Conservation (phyloP, 2,888 invertebrate species). For the Helleia helle region DNA sequence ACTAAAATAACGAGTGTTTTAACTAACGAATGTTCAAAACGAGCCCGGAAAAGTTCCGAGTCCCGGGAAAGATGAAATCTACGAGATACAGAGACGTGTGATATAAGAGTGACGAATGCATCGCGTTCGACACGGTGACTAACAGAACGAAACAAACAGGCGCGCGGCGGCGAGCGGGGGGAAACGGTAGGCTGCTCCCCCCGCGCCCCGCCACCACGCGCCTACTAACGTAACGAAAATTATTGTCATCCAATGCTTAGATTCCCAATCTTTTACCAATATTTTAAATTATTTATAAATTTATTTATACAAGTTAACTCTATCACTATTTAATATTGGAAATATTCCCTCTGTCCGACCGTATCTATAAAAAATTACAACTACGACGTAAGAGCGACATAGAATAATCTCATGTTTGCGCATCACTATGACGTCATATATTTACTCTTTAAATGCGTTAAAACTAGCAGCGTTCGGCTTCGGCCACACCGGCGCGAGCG, state of each 20-base stretch:
- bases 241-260: slow-evolving; percentile 72
- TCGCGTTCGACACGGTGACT: not conserved
- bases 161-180: not conserved
- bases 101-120: not conserved
- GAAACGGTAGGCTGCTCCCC: slow-evolving; percentile 23
- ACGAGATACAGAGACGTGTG: not conserved
- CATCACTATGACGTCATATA: slow-evolving; percentile 23
- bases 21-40: not conserved
- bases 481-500: not conserved
- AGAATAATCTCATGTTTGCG: slow-evolving; percentile 40
- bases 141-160: not conserved
- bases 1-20: not conserved
- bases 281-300: slow-evolving; percentile 44
- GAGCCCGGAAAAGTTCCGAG: not conserved
- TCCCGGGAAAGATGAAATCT: not conserved
- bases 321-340: slow-evolving; percentile 29
- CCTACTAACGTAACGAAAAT: slow-evolving; percentile 57
- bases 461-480: not conserved
- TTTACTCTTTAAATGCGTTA: not conserved
- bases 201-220: slow-evolving; percentile 34
- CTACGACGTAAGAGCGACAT: slow-evolving; percentile 31
- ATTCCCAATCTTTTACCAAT: slow-evolving; percentile 51
- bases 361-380: slow-evolving; percentile 51
- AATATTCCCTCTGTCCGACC: slow-evolving; percentile 30
- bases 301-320: slow-evolving; percentile 58